phyloP scores from a whole-genome alignment of 2,113 vertebrate genomes.

The Cheilinus undulatus region DNA sequence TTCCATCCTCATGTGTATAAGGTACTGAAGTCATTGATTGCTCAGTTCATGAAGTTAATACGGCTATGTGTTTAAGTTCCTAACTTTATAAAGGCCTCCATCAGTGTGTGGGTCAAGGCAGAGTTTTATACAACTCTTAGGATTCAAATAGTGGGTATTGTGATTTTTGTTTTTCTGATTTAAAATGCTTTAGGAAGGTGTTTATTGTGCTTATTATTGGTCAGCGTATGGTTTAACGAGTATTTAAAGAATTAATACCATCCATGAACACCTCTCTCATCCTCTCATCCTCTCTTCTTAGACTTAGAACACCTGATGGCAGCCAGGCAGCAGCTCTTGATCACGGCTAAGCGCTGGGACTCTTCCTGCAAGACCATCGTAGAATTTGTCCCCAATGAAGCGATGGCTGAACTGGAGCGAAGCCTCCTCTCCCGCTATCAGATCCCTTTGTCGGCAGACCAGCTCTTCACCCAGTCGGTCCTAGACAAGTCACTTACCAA shows the following conservation, averaged over 20 bases:
- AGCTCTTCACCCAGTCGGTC: conserved; percentile 98
- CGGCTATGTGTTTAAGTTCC: too few species aligned
- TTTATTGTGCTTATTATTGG: too few species aligned
- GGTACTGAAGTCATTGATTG: too few species aligned
- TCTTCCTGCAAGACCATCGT: conserved; percentile 96
- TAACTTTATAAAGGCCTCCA: too few species aligned
- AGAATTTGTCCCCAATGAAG: conserved; percentile 94
- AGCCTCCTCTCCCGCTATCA: conserved; percentile 96
- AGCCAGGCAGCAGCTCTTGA: conserved; percentile 94
- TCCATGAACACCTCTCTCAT: background rate
- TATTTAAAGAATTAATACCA: background rate
- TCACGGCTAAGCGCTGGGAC: conserved; percentile 97
- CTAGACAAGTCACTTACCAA: conserved; percentile 97
- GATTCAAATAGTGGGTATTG: too few species aligned
- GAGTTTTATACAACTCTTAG: too few species aligned
- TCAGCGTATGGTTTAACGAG: background rate
- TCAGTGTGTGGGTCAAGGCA: too few species aligned
- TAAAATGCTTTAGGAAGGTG: too few species aligned
- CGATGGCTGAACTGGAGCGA: conserved; percentile 94
- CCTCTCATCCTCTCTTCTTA: conserved; percentile 58
- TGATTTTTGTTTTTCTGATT: too few species aligned
- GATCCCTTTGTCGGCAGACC: conserved; percentile 97
- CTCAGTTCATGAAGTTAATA: too few species aligned
- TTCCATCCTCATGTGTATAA: too few species aligned
- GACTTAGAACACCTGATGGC: conserved; percentile 97